Conservation (phyloP, 2,888 invertebrate genomes). For the Tricholauxania praeusta region DNA sequence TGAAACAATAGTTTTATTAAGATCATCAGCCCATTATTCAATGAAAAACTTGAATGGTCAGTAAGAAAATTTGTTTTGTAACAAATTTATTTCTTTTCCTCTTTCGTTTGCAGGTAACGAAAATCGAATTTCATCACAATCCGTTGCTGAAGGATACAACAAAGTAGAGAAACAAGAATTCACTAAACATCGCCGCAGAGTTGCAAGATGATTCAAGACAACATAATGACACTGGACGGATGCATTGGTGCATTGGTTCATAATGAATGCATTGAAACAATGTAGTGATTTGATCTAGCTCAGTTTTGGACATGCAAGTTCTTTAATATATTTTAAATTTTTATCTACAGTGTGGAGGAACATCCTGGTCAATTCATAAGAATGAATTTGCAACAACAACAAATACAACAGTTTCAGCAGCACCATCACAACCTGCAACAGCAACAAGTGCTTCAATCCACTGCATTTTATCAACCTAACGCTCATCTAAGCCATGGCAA, state of each 20-base stretch:
- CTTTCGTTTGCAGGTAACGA: conserved; percentile 39
- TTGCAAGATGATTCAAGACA: conserved; percentile 49
- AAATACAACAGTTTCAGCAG: conserved; percentile 37
- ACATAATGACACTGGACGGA: conserved; percentile 3
- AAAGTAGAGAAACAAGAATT: conserved; percentile 37
- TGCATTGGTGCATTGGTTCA: background rate
- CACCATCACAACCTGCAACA: conserved; percentile 40
- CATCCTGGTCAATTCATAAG: conserved; percentile 6
- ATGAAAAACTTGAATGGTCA: conserved; percentile 50
- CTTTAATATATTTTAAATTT: background rate
- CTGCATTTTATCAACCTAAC: background rate
- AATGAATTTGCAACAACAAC: conserved; percentile 34
- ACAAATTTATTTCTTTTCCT: background rate
- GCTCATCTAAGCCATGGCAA: no score
- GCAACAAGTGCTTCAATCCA: conserved; percentile 20
- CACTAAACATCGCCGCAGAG: conserved; percentile 39
- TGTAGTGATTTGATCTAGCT: background rate
- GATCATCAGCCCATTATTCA: conserved; percentile 44
- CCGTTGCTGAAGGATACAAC: conserved; percentile 40
- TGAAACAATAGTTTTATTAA: conserved; percentile 24
- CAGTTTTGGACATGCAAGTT: background rate
- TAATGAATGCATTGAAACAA: background rate
- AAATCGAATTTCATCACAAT: conserved; percentile 51
- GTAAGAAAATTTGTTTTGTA: conserved; percentile 21
- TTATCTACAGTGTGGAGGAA: conserved; percentile 6